phyloP scores from a whole-genome alignment of 2,888 invertebrate species.

The Synanthedon myopaeformis region DNA sequence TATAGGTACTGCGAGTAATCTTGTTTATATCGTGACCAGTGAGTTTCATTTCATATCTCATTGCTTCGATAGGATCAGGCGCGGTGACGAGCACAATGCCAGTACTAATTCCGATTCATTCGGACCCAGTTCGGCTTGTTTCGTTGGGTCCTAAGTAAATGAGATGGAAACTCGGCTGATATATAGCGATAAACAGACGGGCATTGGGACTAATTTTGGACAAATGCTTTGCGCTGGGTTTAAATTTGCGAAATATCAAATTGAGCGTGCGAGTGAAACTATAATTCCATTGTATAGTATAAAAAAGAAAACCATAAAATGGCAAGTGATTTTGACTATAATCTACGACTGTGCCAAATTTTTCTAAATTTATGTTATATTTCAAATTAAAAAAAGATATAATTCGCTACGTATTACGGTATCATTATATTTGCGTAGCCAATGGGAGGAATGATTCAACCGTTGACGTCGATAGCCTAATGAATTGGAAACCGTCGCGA shows the following conservation, averaged over 20 bases:
- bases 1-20: conserved; percentile 6
- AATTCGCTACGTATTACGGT: background rate
- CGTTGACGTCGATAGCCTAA: conserved; percentile 12
- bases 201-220: conserved; percentile 7
- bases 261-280: background rate
- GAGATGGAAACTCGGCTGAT: conserved; percentile 48
- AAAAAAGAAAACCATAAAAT: no score
- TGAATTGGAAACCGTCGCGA: conserved; percentile 16
- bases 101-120: conserved; percentile 26
- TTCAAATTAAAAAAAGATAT: background rate
- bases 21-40: conserved; percentile 21
- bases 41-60: conserved; percentile 44
- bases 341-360: no score
- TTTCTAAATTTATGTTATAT: no score
- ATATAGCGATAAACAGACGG: conserved; percentile 28
- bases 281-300: no score
- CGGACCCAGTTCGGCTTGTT: conserved; percentile 1
- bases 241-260: conserved; percentile 9
- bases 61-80: conserved; percentile 37
- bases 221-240: conserved; percentile 5
- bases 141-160: conserved; percentile 27
- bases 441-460: background rate
- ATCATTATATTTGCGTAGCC: background rate
- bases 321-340: no score
- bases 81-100: conserved; percentile 20